Evolutionary conservation across 2,113 vertebrate species (phyloP), one percentile per base, ranked within the genome.

Genomic region (Xenus cinereus): DNA sequence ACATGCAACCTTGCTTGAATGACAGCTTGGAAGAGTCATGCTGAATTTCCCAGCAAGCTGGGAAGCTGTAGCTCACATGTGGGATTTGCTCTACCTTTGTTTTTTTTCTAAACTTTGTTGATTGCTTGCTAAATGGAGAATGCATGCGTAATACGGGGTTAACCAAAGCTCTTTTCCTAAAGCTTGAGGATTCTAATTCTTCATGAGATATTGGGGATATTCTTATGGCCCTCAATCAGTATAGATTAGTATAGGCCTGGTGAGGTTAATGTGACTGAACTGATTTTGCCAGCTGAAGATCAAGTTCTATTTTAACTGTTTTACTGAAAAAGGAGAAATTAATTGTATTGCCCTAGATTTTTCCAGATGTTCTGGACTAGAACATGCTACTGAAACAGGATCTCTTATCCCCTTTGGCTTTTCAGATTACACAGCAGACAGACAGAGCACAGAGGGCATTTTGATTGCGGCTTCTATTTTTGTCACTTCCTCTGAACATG

Each of bases 211-310:
- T 67, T 63, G 4, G 33, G 32, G 26, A 27, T 93, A 60, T 77
- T 67, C 71, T 72, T 84, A 41, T 76, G 46, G 35, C 8, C 59
- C 39, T 88, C 57, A 78, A 26, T 64, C 39, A 71, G 22, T 1
- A 6, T 59, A 73, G 72, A 94, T 83, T 83, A 83, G 20, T 62
- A 16, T 3, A 48, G 90, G 72, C 67, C 68, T 86, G 43, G 19
- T 32, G 39, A 77, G 88, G 88, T 97, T 96, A 95, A 96, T 32
- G 72, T 12, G n/a, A 68, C 62, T 84, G 75, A 94, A 93, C 83
- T 89, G 85, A 96, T 95, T 45, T 90, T 90, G 83, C 68, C 93
- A 86, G 79, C 16, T 1, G 2, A 86, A 77, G 92, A 90, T 80
- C 92, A 88, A 80, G 30, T 77, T 63, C 28, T 66, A 18, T 67